phyloP scores from a whole-genome alignment of 2,797 vertebrate species.

The Smutsia gigantea region DNA sequence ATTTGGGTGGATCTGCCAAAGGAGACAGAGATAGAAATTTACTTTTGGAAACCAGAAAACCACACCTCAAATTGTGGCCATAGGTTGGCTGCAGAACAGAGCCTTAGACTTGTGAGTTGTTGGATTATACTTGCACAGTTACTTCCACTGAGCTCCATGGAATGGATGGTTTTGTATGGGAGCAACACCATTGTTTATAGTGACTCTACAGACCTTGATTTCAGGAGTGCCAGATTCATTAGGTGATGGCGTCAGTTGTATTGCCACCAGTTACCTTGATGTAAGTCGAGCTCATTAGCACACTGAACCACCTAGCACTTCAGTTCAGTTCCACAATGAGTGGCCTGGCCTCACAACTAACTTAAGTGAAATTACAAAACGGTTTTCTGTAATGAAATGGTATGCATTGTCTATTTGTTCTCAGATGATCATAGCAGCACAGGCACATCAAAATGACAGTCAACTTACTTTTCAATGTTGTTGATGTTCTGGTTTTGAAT shows the following conservation, averaged over 20 bases:
- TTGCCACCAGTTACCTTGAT: background rate
- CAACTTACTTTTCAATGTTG: background rate
- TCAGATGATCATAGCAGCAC: background rate
- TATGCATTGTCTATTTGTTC: background rate
- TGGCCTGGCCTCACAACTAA: background rate
- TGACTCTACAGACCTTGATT: background rate
- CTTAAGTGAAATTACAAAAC: background rate
- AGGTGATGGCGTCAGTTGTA: background rate
- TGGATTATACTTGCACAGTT: background rate
- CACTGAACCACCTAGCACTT: background rate
- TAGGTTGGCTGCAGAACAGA: background rate
- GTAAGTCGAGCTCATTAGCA: background rate
- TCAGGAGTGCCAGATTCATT: background rate
- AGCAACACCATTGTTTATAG: background rate
- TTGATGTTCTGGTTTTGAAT: slow-evolving; percentile 38
- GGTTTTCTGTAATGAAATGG: background rate
- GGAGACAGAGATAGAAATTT: slow-evolving; percentile 46
- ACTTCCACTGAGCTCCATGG: background rate
- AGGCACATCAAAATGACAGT: background rate
- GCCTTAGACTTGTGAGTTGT: background rate
- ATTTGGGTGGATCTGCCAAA: slow-evolving; percentile 62
- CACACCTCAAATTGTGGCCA: background rate
- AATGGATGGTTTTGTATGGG: background rate
- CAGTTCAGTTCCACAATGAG: background rate
- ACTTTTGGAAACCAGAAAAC: slow-evolving; percentile 65